phyloP scores from a whole-genome alignment of 2,888 invertebrate genomes.

The Operophtera brumata region DNA sequence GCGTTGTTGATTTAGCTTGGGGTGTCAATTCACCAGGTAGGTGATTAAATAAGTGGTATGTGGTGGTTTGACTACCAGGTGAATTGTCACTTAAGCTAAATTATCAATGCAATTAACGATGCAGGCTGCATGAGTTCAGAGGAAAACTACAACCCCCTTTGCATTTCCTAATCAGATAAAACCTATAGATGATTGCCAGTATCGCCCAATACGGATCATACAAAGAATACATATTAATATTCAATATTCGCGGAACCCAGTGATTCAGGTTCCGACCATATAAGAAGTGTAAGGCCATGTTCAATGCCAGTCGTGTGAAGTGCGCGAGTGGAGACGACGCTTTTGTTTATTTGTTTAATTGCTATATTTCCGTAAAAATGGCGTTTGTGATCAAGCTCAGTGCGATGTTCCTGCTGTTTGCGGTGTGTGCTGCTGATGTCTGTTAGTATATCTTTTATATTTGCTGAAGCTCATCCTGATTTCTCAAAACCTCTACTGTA shows the following conservation, averaged over 20 bases:
- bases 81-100: too few species aligned
- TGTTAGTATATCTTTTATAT: constrained; percentile 51
- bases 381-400: constrained; percentile 72
- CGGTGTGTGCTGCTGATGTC: constrained; percentile 61
- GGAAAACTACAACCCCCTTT: background rate
- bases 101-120: too few species aligned
- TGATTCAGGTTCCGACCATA: constrained; percentile 60
- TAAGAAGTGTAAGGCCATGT: constrained; percentile 64
- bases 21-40: too few species aligned
- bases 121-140: background rate
- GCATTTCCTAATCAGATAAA: background rate
- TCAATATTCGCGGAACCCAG: constrained; percentile 48
- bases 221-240: constrained; percentile 15
- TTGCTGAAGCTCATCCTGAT: too few species aligned
- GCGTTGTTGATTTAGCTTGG: too few species aligned
- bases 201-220: constrained; percentile 5
- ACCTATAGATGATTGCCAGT: background rate
- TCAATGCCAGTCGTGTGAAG: constrained; percentile 65
- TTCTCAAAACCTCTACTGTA: too few species aligned
- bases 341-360: constrained; percentile 44
- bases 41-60: too few species aligned
- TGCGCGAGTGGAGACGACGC: constrained; percentile 53
- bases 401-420: constrained; percentile 69
- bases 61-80: too few species aligned
- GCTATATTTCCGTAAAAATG: constrained; percentile 51